Evolutionary conservation across 2,113 vertebrate species (phyloP), one percentile per base, ranked within the genome.

Genomic region (Paraplagusia blochii): DNA sequence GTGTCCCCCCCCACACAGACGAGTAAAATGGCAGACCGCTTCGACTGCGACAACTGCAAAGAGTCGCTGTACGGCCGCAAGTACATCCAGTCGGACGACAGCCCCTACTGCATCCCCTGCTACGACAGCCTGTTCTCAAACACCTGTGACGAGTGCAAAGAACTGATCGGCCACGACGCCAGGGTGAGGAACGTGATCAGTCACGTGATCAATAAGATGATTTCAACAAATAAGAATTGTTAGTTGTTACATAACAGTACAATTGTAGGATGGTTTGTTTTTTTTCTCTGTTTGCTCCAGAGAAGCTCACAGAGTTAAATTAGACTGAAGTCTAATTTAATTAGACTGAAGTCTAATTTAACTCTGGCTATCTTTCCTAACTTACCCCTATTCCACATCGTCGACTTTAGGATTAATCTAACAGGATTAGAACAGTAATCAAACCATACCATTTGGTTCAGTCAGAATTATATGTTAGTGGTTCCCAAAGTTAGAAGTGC

Each of bases 91-190:
- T 87, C 91, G 0, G 94, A 98, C 46, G 90, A 93, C 0, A 93
- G 91, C 17, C 96, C 97, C 0, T 96, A 98, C 91, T 99, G 97
- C 69, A 95, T 98, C 77, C 96, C 96, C 59, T 99, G 97, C 80
- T 99, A 99, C 0, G 96, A 99, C 36, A 92, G 90, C 68, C 92
- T 93, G 72, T 99, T 98, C 22, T 95, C 94, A 72, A 99, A 99
- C 87, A 99, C 97, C 9, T 99, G 97, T 0, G 91, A 96, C 0
- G 97, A 99, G 77, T 99, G 97, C 91, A 97, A 99, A 75, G 94
- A 98, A 86, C 92, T 96, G 29, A 99, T 99, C 1, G 94, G 93
- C 53, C 97, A 99, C 0, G 96, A 99, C 77, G 93, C 94, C 18
- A 90, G 96, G 90, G 96, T 99, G 79, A 92, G 93, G 47, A 48